Percentiles rank a stretch among this genome's conserved stretches.
These are phyloP conservation scores for Ceuthmochares aereus DNA, from an alignment of 2,113 vertebrate genomes.

Conservation along the genomic window DNA sequence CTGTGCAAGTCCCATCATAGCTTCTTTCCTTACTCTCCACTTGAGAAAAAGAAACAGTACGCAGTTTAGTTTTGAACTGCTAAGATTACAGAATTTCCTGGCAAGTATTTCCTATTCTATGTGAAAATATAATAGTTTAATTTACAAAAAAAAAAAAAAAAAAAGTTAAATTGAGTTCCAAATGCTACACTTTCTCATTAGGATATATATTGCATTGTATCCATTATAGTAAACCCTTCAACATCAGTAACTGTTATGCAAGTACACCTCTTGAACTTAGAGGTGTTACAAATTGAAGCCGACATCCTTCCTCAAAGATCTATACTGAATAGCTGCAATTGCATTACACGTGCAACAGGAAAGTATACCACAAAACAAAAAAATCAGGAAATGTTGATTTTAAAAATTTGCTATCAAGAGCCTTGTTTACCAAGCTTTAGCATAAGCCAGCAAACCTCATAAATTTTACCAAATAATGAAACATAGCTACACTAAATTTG, in stretches of 20 bases:
- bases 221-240: neutral
- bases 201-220: neutral
- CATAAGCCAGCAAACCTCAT: neutral
- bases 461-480: neutral
- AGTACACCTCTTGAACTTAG: neutral
- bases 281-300: neutral
- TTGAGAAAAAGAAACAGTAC: slow-evolving; percentile 63
- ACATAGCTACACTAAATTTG: neutral
- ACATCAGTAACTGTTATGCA: neutral
- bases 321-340: neutral
- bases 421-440: neutral
- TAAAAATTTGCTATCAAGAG: neutral
- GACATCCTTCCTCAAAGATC: neutral
- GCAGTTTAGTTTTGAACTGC: neutral
- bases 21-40: slow-evolving; percentile 99
- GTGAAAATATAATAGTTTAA: neutral
- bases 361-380: neutral
- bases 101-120: neutral
- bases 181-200: neutral
- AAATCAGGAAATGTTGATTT: neutral
- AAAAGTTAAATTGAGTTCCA: neutral
- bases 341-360: neutral
- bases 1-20: slow-evolving; percentile 99
- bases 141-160: neutral
- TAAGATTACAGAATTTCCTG: neutral